Evolutionary conservation across 2,888 invertebrate species (phyloP).

Genomic region (Oscheius sp.): DNA sequence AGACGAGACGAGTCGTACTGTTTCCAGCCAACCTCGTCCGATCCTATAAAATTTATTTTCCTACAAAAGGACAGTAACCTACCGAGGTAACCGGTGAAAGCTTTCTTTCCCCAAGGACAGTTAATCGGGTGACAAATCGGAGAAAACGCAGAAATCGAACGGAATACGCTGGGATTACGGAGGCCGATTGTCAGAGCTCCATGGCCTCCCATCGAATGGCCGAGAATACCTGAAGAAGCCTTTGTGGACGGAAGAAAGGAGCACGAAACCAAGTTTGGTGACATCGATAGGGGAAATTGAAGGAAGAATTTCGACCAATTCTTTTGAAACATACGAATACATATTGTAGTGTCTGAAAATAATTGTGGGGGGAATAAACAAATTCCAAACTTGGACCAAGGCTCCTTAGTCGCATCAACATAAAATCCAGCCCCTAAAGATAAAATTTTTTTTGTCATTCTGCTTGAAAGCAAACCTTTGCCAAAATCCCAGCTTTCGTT

Average conservation of each 20-base stretch:
- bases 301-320: constrained; percentile 53
- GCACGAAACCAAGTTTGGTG: constrained; percentile 37
- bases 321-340: constrained; percentile 88
- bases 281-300: constrained; percentile 42
- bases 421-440: constrained; percentile 92
- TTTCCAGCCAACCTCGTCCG: constrained; percentile 76
- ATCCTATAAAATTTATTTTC: constrained; percentile 45
- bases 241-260: neutral
- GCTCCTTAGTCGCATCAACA: constrained; percentile 88
- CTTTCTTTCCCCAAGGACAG: constrained; percentile 84
- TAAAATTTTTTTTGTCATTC: too few relatives aligned
- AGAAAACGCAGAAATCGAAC: constrained; percentile 89
- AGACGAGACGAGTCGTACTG: constrained; percentile 91
- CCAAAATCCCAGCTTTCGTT: constrained; percentile 94
- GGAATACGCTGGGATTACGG: constrained; percentile 82
- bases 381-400: constrained; percentile 92
- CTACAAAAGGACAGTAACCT: neutral
- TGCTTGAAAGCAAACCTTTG: constrained; percentile 79
- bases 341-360: constrained; percentile 93
- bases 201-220: constrained; percentile 91
- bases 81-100: constrained; percentile 75
- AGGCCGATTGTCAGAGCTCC: constrained; percentile 81
- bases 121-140: constrained; percentile 90
- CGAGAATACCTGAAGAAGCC: constrained; percentile 69
- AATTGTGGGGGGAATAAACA: too few relatives aligned